Base-by-base conservation (phyloP, 2,888 invertebrate genomes). In the Molanna angustata region DNA sequence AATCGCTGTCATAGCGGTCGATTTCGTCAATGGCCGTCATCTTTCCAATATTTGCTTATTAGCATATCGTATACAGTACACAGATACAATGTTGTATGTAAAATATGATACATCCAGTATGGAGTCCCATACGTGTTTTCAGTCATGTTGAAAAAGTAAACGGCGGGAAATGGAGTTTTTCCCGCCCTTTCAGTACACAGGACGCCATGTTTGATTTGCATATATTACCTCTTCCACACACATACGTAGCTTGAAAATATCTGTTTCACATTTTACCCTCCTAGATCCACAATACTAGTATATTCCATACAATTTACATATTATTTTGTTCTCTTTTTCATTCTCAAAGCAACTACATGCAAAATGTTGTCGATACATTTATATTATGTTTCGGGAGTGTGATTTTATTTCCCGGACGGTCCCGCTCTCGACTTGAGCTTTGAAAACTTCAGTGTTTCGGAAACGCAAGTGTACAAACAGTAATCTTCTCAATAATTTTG, bases 131-230 rank as follows among this genome's bases (percentile, higher is more conserved):
- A 42, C 49, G 43, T 33, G 37, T 19, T 35, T 32, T 27, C 19
- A 20, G 43, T 33, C 37, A 18, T 31, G 20, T 20, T 40, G 22
- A 32, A 47, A 49, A 41, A 49, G n/a, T 19, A 48, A 39, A 27
- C n/a, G 32, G 17, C 31, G 49, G 49, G 31, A 41, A 41, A 49
- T 49, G 13, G 41, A 39, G 41, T 41, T 41, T 41, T 3, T 21
- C 44, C 27, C 22, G 9, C 11, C 27, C 41, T 17, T 41, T 14
- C 44, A 18, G 17, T n/a, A n/a, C n/a, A n/a, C 14, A 6, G 17
- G 32, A 22, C 27, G 40, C 39, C 40, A 40, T 27, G 40, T 49
- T 14, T 32, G 40, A 40, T 40, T 49, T 40, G 20, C 31, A 41
- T 49, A 37, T 39, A 27, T 48, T 40, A 9, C 48, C n/a, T 18